A percentile compares a stretch with the other conserved stretches of the same genome.
phyloP scores from a whole-genome alignment of 2,888 invertebrate species.

The Charanyca ferruginea region DNA sequence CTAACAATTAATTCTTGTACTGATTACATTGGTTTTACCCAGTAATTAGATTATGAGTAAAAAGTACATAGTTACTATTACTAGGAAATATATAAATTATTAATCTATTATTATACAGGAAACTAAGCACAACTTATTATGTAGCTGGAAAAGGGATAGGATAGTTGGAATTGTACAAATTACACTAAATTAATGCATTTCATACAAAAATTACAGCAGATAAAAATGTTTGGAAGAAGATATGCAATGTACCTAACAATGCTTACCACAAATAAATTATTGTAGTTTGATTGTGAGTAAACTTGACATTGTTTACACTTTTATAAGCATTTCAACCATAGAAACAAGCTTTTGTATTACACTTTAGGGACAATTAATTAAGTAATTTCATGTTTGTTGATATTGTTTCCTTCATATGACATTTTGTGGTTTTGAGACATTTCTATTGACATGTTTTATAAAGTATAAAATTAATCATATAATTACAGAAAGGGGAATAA shows the following conservation, averaged over 20 bases:
- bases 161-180: too few species aligned
- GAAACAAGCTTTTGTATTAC: slow-evolving; percentile 2
- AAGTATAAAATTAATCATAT: not conserved
- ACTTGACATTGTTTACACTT: not conserved
- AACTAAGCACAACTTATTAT: too few species aligned
- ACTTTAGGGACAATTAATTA: slow-evolving; percentile 25
- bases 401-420: not conserved
- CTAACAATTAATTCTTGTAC: not conserved
- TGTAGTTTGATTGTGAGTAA: too few species aligned
- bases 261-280: too few species aligned
- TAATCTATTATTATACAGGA: not conserved
- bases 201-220: too few species aligned
- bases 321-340: slow-evolving; percentile 2
- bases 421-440: slow-evolving; percentile 33
- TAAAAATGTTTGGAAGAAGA: too few species aligned
- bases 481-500: slow-evolving; percentile 14
- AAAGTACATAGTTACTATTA: too few species aligned
- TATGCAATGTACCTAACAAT: too few species aligned
- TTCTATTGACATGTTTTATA: slow-evolving; percentile 2
- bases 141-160: too few species aligned
- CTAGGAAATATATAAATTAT: too few species aligned
- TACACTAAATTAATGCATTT: too few species aligned
- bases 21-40: not conserved
- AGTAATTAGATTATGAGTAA: not conserved
- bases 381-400: slow-evolving; percentile 13